These are phyloP conservation scores for Melanotaenia nigrans DNA, from an alignment of 2,797 vertebrate species.

Conservation along the genomic window DNA sequence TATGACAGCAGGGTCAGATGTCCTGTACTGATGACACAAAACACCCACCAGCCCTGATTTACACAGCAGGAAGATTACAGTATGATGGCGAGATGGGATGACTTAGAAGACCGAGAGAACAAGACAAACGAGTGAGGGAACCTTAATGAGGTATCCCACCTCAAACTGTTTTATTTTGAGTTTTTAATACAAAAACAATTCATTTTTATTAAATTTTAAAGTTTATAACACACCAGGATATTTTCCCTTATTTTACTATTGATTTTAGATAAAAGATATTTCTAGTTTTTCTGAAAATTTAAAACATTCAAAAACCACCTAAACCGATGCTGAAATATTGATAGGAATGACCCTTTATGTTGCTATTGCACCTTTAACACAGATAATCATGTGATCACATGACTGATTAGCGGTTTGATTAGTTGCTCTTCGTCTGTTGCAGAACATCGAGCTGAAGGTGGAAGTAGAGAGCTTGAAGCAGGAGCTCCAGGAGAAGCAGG, in stretches of 20 bases:
- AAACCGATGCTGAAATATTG: not conserved
- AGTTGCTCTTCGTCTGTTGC: constrained; percentile 55
- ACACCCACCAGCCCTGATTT: constrained; percentile 43
- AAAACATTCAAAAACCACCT: not conserved
- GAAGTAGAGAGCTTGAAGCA: constrained; percentile 97
- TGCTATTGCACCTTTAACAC: not conserved
- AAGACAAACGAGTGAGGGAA: not conserved
- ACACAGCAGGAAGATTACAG: constrained; percentile 21
- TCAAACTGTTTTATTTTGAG: not conserved
- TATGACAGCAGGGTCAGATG: constrained; percentile 66
- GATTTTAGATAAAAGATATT: not conserved
- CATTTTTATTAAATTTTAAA: not conserved
- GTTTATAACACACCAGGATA: not conserved
- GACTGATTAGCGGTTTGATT: not conserved
- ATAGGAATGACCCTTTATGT: not conserved
- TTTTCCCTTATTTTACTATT: not conserved
- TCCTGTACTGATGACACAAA: constrained; percentile 61
- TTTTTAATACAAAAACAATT: not conserved
- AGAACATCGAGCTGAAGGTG: constrained; percentile 99
- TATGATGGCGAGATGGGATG: constrained; percentile 13
- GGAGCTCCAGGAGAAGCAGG: constrained; percentile 94
- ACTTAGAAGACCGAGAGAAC: constrained; percentile 14
- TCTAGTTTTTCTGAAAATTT: not conserved
- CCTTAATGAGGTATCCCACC: not conserved
- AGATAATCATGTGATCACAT: not conserved